A percentile compares a stretch with the other conserved stretches of the same genome.
Evolutionary conservation across 1,140 invertebrate genomes (phyloP).

Genomic region (Hormaphis cornu): DNA sequence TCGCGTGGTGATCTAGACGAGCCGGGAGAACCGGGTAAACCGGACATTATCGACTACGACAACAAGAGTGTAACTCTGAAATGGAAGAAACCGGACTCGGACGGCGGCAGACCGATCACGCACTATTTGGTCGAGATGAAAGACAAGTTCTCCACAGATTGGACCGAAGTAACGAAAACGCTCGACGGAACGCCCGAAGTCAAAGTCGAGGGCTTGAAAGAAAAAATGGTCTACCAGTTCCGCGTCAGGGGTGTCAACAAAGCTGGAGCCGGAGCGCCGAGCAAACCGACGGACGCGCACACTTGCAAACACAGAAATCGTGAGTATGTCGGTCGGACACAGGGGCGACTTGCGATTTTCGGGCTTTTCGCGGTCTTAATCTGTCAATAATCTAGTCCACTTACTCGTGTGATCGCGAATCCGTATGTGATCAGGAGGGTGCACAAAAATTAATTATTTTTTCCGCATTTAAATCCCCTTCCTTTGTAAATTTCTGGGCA

Average conservation of each 20-base stretch:
- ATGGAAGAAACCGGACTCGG: conserved; percentile 80
- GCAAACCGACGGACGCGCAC: conserved; percentile 83
- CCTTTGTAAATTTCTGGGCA: too few species aligned
- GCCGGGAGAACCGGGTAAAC: conserved; percentile 77
- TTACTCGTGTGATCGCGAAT: too few species aligned
- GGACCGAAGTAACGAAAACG: conserved; percentile 78
- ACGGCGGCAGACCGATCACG: conserved; percentile 89
- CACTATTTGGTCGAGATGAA: conserved; percentile 94
- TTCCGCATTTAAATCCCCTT: too few species aligned
- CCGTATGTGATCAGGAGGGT: too few species aligned
- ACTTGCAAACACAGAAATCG: conserved; percentile 85
- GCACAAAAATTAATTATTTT: too few species aligned
- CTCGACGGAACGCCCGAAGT: conserved; percentile 63
- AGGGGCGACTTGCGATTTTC: not conserved
- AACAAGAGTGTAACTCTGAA: conserved; percentile 79
- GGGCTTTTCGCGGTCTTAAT: too few species aligned
- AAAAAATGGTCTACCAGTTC: conserved; percentile 89
- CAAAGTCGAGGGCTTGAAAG: conserved; percentile 79
- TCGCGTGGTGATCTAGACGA: conserved; percentile 63
- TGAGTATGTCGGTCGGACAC: conserved; percentile 49
- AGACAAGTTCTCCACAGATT: conserved; percentile 83
- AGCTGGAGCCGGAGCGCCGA: conserved; percentile 75
- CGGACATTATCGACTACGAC: conserved; percentile 87
- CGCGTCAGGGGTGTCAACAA: conserved; percentile 86
- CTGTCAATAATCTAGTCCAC: too few species aligned